Percentiles rank a stretch among this genome's conserved stretches.
These are phyloP conservation scores for Clarias fuscus DNA, from an alignment of 2,797 vertebrate genomes.

Conservation along the genomic window DNA sequence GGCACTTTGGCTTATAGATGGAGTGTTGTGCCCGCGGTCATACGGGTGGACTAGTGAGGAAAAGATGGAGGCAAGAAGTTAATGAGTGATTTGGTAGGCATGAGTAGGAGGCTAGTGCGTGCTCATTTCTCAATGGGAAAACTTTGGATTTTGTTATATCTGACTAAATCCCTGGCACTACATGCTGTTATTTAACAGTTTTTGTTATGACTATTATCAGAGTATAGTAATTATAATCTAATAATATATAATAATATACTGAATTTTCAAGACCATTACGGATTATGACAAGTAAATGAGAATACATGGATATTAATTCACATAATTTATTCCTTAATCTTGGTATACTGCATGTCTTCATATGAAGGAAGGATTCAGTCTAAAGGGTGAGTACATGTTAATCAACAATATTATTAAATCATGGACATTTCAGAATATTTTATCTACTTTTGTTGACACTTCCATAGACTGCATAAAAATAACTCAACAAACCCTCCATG, in stretches of 20 bases:
- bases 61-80: not conserved
- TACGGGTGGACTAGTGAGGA: not conserved
- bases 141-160: not conserved
- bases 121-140: not conserved
- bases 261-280: not conserved
- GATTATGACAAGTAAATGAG: not conserved
- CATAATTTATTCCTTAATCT: not conserved
- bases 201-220: not conserved
- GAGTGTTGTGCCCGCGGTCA: not conserved
- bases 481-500: too few species aligned
- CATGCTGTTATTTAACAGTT: not conserved
- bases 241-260: not conserved
- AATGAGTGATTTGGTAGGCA: not conserved
- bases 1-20: conserved; percentile 3
- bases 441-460: not conserved
- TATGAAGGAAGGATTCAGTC: not conserved
- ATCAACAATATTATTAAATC: not conserved
- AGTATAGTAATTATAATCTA: not conserved
- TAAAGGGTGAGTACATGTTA: not conserved
- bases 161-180: not conserved
- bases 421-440: not conserved
- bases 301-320: not conserved
- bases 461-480: too few species aligned
- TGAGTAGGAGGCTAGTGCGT: not conserved
- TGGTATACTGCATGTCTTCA: not conserved